phyloP scores from a whole-genome alignment of 2,888 invertebrate genomes.

The Melipona bicolor region DNA sequence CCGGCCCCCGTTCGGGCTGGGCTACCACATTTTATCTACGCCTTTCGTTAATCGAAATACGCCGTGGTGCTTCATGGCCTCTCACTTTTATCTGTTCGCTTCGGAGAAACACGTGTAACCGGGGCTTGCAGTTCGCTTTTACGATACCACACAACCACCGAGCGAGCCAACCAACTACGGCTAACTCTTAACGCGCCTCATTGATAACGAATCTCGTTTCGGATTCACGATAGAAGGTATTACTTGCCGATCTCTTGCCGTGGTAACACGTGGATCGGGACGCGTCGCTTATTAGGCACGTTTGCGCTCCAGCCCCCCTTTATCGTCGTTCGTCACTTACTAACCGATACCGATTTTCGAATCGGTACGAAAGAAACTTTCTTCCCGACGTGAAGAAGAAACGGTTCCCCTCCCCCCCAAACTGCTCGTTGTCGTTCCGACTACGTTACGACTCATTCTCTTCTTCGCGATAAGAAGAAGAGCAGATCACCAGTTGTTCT shows the following conservation, averaged over 20 bases:
- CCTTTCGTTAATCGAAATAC: conserved; percentile 61
- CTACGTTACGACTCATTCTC: conserved; percentile 39
- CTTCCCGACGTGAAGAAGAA: background rate
- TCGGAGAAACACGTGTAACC: conserved; percentile 62
- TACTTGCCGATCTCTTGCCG: conserved; percentile 7
- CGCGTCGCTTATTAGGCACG: background rate
- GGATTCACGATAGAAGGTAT: conserved; percentile 31
- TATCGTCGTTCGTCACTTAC: background rate
- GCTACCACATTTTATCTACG: conserved; percentile 57
- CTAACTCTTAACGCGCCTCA: conserved; percentile 39
- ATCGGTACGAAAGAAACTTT: conserved; percentile 3
- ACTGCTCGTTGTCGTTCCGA: conserved; percentile 40
- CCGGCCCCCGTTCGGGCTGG: conserved; percentile 49
- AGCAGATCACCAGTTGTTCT: conserved; percentile 67
- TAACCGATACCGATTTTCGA: conserved; percentile 15
- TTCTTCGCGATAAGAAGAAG: conserved; percentile 66
- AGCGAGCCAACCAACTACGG: background rate
- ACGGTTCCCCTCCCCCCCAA: background rate
- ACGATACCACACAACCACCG: conserved; percentile 38
- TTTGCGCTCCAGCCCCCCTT: too few species aligned
- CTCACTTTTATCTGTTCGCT: conserved; percentile 59
- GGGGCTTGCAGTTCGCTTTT: conserved; percentile 52
- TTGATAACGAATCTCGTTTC: conserved; percentile 32
- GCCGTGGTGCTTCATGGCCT: conserved; percentile 56
- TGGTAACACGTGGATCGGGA: background rate